These are phyloP conservation scores for Lycophotia porphyrea DNA, from an alignment of 2,888 invertebrate species.

Conservation along the genomic window DNA sequence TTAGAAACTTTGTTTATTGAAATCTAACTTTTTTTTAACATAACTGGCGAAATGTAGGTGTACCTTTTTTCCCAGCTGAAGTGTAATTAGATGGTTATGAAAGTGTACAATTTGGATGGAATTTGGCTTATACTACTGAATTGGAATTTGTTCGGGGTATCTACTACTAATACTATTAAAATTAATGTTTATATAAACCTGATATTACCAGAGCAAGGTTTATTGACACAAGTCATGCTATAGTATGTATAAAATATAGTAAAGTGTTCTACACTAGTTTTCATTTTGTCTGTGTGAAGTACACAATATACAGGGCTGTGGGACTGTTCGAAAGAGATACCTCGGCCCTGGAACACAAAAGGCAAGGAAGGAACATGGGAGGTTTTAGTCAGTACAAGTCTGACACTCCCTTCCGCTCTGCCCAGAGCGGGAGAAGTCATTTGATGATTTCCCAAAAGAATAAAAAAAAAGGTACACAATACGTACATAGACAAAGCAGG, in stretches of 20 bases:
- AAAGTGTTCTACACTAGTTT: constrained; percentile 2
- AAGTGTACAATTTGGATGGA: constrained; percentile 7
- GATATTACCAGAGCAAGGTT: constrained; percentile 36
- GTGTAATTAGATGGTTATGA: background rate
- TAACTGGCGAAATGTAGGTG: background rate
- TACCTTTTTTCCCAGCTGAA: background rate
- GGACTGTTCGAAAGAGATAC: too few relatives aligned
- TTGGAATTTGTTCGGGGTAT: background rate
- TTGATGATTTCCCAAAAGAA: too few relatives aligned
- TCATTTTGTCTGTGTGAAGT: background rate
- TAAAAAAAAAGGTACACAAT: too few relatives aligned
- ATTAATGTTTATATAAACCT: constrained; percentile 10
- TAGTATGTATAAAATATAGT: constrained; percentile 3
- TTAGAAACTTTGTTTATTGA: constrained; percentile 19
- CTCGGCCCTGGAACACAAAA: too few relatives aligned
- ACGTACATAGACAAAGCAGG: constrained; percentile 41
- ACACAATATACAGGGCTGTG: too few relatives aligned
- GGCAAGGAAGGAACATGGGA: too few relatives aligned
- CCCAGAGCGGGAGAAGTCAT: too few relatives aligned
- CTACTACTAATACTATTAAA: background rate
- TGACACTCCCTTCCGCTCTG: too few relatives aligned
- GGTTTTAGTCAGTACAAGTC: too few relatives aligned
- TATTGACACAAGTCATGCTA: constrained; percentile 37
- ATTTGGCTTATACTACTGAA: too few relatives aligned
- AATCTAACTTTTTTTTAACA: background rate